A percentile compares a stretch with the other conserved stretches of the same genome.
Conservation (phyloP, 2,888 invertebrate genomes). For the Metallyticus violacea region DNA sequence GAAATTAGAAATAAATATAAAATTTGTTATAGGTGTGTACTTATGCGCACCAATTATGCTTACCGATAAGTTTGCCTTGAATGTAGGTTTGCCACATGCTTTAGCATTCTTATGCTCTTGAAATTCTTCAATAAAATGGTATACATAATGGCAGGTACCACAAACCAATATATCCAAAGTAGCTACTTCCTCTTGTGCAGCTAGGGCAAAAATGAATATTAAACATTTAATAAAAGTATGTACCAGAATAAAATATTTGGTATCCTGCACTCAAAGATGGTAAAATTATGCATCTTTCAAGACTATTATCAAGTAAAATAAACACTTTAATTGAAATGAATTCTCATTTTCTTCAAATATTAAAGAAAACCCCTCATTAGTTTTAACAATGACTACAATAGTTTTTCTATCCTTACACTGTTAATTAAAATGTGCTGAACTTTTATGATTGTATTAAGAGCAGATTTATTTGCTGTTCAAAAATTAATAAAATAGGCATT, state of each 20-base stretch:
- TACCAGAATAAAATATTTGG: no score
- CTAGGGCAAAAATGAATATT: conserved; percentile 52
- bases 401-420: no score
- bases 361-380: no score
- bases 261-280: no score
- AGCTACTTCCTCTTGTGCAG: conserved; percentile 72
- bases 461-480: background rate
- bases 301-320: no score
- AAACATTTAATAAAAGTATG: no score
- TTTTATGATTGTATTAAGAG: background rate
- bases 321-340: no score
- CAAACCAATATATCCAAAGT: conserved; percentile 76
- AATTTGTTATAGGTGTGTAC: no score
- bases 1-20: no score
- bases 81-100: conserved; percentile 60
- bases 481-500: background rate
- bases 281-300: no score
- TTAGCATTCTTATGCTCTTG: conserved; percentile 63
- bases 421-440: background rate
- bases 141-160: conserved; percentile 77
- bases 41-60: conserved; percentile 1
- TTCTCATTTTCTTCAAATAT: no score
- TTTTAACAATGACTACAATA: no score
- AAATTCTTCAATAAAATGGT: conserved; percentile 76
- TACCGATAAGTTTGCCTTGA: conserved; percentile 62